Evolutionary conservation across 2,888 invertebrate genomes (phyloP), one percentile per base, ranked within the genome.

Genomic region (Lathronympha strigana): DNA sequence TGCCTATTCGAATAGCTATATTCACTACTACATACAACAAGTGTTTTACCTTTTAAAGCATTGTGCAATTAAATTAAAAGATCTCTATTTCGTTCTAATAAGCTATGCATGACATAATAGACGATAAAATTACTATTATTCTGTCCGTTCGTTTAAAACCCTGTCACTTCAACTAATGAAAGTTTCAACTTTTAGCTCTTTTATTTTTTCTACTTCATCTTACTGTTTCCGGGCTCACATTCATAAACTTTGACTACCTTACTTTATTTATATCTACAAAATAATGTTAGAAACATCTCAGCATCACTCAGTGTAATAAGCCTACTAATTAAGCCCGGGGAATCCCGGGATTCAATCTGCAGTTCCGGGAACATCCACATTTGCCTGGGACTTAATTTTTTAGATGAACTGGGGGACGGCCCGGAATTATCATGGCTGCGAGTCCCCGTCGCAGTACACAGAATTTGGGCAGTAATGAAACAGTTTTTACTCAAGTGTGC

Each of bases 341-440:
- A 40, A 23, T 47, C 47, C 21, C 47, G 47, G 17, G 49, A 66
- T 54, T 60, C 53, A 61, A 61, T 49, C 54, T 61, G 21, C 38
- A 53, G 60, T 61, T 47, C 58, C 53, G 36, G 21, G 28, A 58
- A 54, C 58, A 53, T 49, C 38, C 66, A 61, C 66, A 54, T 61
- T 66, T 61, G 60, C 60, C 60, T 47, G 31, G 53, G 61, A 66
- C 60, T 66, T 66, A 66, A 66, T 66, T 66, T 66, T 66, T 66
- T 54, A 66, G 66, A 66, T 66, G 66, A 66, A 66, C 66, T 66
- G 47, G 54, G 66, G 54, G 60, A 61, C 64, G 63, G 50, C 63
- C 53, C 69, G 63, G 67, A 67, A 70, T 70, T 67, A 66, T 68
- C 68, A 60, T 53, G 68, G 66, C 23, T 60, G 57, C 49, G 58